A percentile compares a stretch with the other conserved stretches of the same genome.
Conservation (phyloP, 1,140 invertebrate species). For the Anastrepha ludens region DNA sequence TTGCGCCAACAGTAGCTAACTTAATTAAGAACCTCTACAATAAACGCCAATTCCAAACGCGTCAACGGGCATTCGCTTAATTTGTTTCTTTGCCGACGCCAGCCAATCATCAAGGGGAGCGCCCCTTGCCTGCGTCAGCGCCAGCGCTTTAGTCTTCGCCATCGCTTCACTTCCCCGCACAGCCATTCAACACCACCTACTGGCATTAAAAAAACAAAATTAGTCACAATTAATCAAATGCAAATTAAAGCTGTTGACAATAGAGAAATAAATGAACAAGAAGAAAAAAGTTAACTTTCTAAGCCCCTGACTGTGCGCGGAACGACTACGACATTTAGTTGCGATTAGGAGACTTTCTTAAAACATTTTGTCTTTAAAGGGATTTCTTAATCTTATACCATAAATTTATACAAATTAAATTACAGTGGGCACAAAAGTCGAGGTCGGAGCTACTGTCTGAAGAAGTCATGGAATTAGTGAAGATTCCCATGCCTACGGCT, state of each 20-base stretch:
- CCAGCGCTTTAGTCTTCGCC: background rate
- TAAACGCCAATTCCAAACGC: constrained; percentile 65
- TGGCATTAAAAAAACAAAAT: constrained; percentile 57
- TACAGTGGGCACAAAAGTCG: background rate
- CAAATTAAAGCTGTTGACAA: constrained; percentile 61
- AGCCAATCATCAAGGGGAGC: background rate
- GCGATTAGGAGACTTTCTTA: constrained; percentile 3
- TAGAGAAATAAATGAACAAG: constrained; percentile 18
- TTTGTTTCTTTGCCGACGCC: background rate
- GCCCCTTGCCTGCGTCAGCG: constrained; percentile 55
- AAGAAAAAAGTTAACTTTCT: constrained; percentile 42
- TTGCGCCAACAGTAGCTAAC: constrained; percentile 49
- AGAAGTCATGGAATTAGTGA: background rate
- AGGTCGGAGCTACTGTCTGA: constrained; percentile 8
- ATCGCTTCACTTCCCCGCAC: background rate
- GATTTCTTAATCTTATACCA: constrained; percentile 14
- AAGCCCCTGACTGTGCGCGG: constrained; percentile 38
- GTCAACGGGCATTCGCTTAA: constrained; percentile 57
- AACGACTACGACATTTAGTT: constrained; percentile 5
- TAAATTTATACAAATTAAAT: background rate
- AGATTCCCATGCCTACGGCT: background rate
- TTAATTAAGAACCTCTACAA: constrained; percentile 70
- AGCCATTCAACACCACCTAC: background rate
- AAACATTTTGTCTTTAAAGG: constrained; percentile 35
- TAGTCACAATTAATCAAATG: constrained; percentile 70